These are phyloP conservation scores for Drosophila repleta DNA, from an alignment of 1,140 invertebrate species.

Conservation along the genomic window DNA sequence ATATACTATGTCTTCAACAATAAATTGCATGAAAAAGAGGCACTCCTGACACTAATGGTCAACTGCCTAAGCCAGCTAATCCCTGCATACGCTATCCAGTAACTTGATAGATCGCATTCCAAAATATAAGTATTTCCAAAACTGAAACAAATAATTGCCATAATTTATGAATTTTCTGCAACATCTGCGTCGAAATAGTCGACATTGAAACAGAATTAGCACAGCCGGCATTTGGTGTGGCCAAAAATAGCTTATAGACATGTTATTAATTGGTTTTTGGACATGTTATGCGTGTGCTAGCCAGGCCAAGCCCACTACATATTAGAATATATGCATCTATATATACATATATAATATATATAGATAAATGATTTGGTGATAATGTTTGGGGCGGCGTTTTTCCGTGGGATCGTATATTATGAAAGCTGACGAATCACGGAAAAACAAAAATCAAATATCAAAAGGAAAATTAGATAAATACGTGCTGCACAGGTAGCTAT, in stretches of 20 bases:
- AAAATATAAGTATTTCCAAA: constrained; percentile 3
- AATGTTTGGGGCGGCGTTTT: constrained; percentile 2
- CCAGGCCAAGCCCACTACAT: not conserved
- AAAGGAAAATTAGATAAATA: not conserved
- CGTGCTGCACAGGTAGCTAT: constrained; percentile 5
- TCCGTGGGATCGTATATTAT: constrained; percentile 1
- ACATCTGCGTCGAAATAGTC: constrained; percentile 57
- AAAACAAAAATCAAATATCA: constrained; percentile 6
- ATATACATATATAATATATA: too few relatives aligned
- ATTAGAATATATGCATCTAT: constrained; percentile 1
- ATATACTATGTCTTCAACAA: too few relatives aligned
- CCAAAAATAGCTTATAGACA: constrained; percentile 63
- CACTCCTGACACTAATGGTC: constrained; percentile 8
- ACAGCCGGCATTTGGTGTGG: constrained; percentile 25
- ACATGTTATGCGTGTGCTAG: constrained; percentile 51
- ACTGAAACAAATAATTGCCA: constrained; percentile 19
- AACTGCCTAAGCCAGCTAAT: not conserved
- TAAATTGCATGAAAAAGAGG: not conserved
- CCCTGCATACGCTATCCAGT: constrained; percentile 7
- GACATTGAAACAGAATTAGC: constrained; percentile 71
- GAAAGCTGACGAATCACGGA: constrained; percentile 28
- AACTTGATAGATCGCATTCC: constrained; percentile 17
- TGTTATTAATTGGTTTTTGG: constrained; percentile 76
- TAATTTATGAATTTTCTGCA: constrained; percentile 25
- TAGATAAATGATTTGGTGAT: constrained; percentile 22